These are phyloP conservation scores for Uria lomvia DNA, from an alignment of 2,113 vertebrate species.

Conservation along the genomic window DNA sequence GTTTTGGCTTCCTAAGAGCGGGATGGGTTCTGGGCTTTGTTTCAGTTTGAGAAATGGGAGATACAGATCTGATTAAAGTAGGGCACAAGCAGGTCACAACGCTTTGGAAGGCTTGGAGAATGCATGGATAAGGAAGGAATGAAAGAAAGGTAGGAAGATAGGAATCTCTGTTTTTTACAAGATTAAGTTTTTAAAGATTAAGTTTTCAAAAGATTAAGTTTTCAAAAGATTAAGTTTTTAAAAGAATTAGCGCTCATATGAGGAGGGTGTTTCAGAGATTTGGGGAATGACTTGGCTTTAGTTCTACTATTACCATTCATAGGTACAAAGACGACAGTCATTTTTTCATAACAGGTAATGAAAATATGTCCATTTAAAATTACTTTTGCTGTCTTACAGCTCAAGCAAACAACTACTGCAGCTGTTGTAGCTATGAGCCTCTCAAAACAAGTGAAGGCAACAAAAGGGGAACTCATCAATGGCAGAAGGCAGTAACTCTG, in stretches of 20 bases:
- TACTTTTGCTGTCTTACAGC: background rate
- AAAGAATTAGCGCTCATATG: background rate
- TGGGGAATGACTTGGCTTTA: background rate
- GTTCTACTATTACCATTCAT: background rate
- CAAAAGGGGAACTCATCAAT: background rate
- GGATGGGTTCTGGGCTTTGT: background rate
- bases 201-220: background rate
- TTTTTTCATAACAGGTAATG: background rate
- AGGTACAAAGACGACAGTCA: fast-evolving
- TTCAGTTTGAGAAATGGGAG: background rate
- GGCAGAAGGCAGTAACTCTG: background rate
- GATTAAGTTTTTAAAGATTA: background rate
- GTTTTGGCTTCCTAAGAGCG: background rate
- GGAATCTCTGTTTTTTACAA: background rate
- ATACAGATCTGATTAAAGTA: background rate
- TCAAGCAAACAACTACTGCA: background rate
- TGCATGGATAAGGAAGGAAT: background rate
- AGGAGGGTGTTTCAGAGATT: background rate
- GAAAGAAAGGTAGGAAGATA: background rate
- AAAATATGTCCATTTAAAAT: background rate
- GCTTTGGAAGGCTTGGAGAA: background rate
- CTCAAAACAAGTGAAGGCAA: background rate
- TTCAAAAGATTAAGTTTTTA: background rate
- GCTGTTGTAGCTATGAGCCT: background rate
- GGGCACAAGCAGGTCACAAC: background rate